Percentiles rank a stretch among this genome's conserved stretches.
phyloP scores from a whole-genome alignment of 2,113 vertebrate species.

The Leuciscus idus region DNA sequence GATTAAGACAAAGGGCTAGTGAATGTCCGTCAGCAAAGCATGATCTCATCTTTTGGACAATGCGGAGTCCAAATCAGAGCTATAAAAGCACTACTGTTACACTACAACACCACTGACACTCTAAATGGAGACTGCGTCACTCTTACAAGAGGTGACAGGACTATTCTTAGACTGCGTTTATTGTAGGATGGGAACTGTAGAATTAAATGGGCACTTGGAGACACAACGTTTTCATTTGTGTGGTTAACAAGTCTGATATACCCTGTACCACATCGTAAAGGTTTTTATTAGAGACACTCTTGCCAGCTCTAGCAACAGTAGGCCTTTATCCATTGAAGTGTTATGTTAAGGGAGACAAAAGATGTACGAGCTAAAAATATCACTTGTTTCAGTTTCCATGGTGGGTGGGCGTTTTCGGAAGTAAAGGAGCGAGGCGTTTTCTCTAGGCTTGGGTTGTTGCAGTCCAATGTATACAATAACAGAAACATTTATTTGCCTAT shows the following conservation, averaged over 20 bases:
- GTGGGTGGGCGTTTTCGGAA: not conserved
- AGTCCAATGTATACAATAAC: not conserved
- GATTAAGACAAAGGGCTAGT: slow-evolving; percentile 24
- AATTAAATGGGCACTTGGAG: slow-evolving; percentile 9
- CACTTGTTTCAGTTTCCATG: not conserved
- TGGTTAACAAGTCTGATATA: slow-evolving; percentile 11
- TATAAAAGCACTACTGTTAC: slow-evolving; percentile 43
- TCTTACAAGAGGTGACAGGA: slow-evolving; percentile 30
- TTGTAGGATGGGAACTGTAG: not conserved
- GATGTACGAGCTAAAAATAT: not conserved
- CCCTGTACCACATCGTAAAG: slow-evolving; percentile 3
- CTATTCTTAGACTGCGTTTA: slow-evolving; percentile 41
- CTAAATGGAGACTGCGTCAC: slow-evolving; percentile 23
- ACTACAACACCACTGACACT: slow-evolving; percentile 2
- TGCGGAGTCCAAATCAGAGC: not conserved
- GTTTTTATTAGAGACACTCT: slow-evolving; percentile 15
- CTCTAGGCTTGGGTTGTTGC: not conserved
- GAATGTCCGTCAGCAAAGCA: slow-evolving; percentile 16
- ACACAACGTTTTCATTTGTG: not conserved
- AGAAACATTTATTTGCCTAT: not conserved
- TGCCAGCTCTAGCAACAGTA: not conserved
- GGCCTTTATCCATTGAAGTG: not conserved
- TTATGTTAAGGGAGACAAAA: not conserved
- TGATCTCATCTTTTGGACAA: slow-evolving; percentile 38
- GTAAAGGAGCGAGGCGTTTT: not conserved